phyloP scores from a whole-genome alignment of 2,113 vertebrate genomes.

The Megaleporinus macrocephalus region DNA sequence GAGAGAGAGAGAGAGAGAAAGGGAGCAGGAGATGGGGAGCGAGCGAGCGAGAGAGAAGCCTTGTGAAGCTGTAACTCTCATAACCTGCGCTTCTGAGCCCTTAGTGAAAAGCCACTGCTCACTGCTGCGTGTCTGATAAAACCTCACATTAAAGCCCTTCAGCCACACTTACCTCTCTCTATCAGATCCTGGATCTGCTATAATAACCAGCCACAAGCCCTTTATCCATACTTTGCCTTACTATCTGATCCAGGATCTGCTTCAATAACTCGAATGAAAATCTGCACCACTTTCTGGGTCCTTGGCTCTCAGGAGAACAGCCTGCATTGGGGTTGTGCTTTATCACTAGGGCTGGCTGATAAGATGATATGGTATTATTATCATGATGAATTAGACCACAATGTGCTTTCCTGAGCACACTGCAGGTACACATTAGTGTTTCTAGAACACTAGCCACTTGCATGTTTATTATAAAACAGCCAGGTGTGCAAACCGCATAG shows the following conservation, averaged over 20 bases:
- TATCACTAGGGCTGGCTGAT: background rate
- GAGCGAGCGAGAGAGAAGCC: background rate
- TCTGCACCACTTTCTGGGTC: background rate
- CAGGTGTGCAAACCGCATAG: background rate
- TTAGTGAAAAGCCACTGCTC: background rate
- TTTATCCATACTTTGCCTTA: constrained; percentile 30
- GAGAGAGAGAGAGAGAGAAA: background rate
- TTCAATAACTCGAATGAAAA: constrained; percentile 21
- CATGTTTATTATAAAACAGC: no score
- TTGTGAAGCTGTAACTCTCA: constrained; percentile 5
- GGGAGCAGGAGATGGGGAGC: background rate
- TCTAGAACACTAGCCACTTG: background rate
- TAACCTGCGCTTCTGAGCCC: background rate
- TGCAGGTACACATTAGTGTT: background rate
- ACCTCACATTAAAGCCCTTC: constrained; percentile 14
- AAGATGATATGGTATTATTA: constrained; percentile 1
- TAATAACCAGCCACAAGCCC: constrained; percentile 16
- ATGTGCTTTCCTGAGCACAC: background rate
- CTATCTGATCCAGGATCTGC: constrained; percentile 41
- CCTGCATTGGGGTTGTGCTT: background rate
- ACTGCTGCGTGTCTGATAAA: constrained; percentile 12
- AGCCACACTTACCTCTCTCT: background rate
- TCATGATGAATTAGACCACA: background rate
- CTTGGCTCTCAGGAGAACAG: background rate
- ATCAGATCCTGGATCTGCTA: background rate